Conservation (phyloP, 2,797 vertebrate species). For the Thunnus albacares region DNA sequence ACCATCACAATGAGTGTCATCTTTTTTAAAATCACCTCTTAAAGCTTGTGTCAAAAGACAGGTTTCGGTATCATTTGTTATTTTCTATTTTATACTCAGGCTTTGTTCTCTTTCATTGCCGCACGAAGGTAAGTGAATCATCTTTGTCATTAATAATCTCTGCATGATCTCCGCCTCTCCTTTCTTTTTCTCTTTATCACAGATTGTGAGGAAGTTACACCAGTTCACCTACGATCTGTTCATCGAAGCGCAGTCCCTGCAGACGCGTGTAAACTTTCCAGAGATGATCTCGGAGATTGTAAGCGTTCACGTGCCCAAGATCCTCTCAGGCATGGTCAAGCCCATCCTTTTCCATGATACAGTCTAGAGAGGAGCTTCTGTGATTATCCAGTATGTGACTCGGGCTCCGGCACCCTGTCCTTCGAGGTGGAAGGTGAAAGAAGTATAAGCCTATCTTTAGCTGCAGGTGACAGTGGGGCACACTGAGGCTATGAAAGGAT, state of each 20-base stretch:
- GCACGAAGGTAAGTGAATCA: neutral
- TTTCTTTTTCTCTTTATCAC: conserved; percentile 19
- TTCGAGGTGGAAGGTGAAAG: conserved; percentile 2
- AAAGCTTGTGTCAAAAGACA: conserved; percentile 40
- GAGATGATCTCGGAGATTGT: conserved; percentile 99
- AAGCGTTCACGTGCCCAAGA: conserved; percentile 96
- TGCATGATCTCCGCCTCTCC: neutral
- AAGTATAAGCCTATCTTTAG: conserved; percentile 18
- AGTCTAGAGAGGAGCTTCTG: conserved; percentile 28
- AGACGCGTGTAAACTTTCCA: conserved; percentile 90
- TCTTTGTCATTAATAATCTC: conserved; percentile 15
- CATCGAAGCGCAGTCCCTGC: conserved; percentile 92
- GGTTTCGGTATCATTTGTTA: conserved; percentile 28
- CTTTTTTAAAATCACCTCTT: conserved; percentile 43
- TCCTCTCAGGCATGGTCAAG: conserved; percentile 95
- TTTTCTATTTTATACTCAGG: conserved; percentile 24
- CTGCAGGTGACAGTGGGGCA: conserved; percentile 17
- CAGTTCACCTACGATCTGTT: conserved; percentile 97
- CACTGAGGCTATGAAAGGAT: conserved; percentile 15
- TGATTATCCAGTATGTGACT: neutral
- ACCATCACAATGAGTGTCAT: conserved; percentile 49
- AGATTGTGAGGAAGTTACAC: conserved; percentile 95
- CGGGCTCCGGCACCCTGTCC: conserved; percentile 9
- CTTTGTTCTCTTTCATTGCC: conserved; percentile 16
- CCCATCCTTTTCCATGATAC: conserved; percentile 93